Evolutionary conservation across 2,888 invertebrate genomes (phyloP).

Genomic region (Andrena fulva): DNA sequence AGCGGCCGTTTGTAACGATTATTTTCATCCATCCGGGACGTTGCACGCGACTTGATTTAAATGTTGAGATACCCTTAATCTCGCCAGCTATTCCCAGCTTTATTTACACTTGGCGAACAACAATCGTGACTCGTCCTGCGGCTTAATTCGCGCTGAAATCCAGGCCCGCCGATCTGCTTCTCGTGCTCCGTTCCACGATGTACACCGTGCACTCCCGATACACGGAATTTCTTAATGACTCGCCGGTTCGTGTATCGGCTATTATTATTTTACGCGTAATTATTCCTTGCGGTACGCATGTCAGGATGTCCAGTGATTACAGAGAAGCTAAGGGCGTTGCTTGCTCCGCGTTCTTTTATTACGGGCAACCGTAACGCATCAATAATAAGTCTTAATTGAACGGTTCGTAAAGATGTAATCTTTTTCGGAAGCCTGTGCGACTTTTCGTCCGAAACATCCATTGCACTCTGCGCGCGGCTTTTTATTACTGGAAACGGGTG

Average conservation of each 20-base stretch:
- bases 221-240: background rate
- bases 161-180: background rate
- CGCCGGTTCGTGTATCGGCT: background rate
- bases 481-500: too few relatives aligned
- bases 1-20: slow-evolving; percentile 8
- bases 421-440: background rate
- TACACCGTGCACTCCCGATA: slow-evolving; percentile 1
- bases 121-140: background rate
- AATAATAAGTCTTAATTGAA: slow-evolving; percentile 21
- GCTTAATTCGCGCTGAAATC: background rate
- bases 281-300: background rate
- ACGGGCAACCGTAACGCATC: slow-evolving; percentile 9
- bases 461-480: background rate
- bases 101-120: background rate
- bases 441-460: background rate
- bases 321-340: slow-evolving; percentile 10
- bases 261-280: slow-evolving; percentile 25
- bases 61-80: background rate
- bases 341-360: slow-evolving; percentile 1
- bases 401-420: background rate
- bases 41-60: background rate
- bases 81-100: background rate
- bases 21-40: background rate
- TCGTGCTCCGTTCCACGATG: too few relatives aligned
- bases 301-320: slow-evolving; percentile 24